Evolutionary conservation across 2,797 vertebrate genomes (phyloP), one percentile per base, ranked within the genome.

Genomic region (Austrolebias charrua): DNA sequence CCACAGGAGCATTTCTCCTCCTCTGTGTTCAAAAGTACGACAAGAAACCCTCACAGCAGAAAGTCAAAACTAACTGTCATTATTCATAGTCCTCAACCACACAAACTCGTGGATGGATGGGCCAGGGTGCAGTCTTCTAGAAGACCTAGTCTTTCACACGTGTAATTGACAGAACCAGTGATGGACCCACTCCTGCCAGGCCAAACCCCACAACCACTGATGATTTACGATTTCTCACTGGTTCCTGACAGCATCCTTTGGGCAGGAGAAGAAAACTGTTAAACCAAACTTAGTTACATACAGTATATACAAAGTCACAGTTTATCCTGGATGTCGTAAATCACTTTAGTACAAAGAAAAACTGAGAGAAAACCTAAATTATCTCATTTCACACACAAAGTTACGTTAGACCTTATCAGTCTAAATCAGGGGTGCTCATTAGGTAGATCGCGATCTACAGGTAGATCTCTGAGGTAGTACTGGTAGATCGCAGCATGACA

Each of bases 221-320:
- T 80, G 80, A 89, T 89, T 92, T 84, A 90, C 70, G 70, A 73
- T 58, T 50, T 51, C 72, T 69, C 50, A 44, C 71, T 72, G 56
- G 71, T 73, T 60, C 44, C 68, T 52, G 40, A 78, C 73, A 81
- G 73, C 63, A 81, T 85, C 64, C 67, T 75, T 66, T 43, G 60
- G 48, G 24, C 58, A 55, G 51, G 68, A n/a, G 57, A 65, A 69
- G 40, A 46, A 61, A 62, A 66, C 19, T 12, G 18, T 45, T 6
- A 53, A 44, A 20, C 4, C 13, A 15, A 16, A 40, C 20, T 44
- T 58, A 35, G 10, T n/a, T n/a, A n/a, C n/a, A n/a, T n/a, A n/a
- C n/a, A n/a, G 6, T n/a, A 44, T 44, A 44, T 44, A 15, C 6
- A 1, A 9, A 44, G 24, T 24, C 24, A 24, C 24, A 24, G 24